Evolutionary conservation across 2,113 vertebrate genomes (phyloP).

Genomic region (Pluvialis apricaria): DNA sequence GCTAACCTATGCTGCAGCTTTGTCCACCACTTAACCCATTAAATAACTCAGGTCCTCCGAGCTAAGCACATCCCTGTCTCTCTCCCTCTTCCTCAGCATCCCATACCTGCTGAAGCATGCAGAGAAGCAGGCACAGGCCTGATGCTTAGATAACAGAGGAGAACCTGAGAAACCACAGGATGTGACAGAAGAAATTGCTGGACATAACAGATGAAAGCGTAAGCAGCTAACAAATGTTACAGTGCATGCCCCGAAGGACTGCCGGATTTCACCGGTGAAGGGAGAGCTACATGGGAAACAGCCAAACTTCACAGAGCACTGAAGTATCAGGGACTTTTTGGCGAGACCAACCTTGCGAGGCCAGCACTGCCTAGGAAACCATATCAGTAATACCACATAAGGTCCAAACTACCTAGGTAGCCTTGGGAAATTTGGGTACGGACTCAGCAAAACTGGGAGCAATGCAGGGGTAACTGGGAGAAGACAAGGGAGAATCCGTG

Average conservation of each 20-base stretch:
- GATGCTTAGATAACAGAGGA: neutral
- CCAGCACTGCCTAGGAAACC: neutral
- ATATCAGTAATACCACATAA: neutral
- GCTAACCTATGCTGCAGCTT: neutral
- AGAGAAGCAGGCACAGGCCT: neutral
- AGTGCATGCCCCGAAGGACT: fast-evolving
- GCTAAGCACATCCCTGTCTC: neutral
- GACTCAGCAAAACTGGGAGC: neutral
- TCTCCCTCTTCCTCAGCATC: neutral
- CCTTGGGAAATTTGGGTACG: neutral
- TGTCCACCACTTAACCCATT: neutral
- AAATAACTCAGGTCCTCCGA: neutral
- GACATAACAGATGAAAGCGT: neutral
- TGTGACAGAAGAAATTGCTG: neutral
- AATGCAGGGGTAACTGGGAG: neutral
- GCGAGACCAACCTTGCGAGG: neutral
- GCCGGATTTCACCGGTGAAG: neutral
- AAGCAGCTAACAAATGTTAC: neutral
- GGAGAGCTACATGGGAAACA: neutral
- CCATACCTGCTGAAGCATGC: neutral
- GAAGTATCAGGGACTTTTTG: neutral
- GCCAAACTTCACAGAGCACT: neutral
- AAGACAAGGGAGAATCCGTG: neutral
- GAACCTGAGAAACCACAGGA: fast-evolving
- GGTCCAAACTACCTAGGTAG: neutral